A percentile compares a stretch with the other conserved stretches of the same genome.
Evolutionary conservation across 2,797 vertebrate species (phyloP).

Genomic region (Menidia menidia): DNA sequence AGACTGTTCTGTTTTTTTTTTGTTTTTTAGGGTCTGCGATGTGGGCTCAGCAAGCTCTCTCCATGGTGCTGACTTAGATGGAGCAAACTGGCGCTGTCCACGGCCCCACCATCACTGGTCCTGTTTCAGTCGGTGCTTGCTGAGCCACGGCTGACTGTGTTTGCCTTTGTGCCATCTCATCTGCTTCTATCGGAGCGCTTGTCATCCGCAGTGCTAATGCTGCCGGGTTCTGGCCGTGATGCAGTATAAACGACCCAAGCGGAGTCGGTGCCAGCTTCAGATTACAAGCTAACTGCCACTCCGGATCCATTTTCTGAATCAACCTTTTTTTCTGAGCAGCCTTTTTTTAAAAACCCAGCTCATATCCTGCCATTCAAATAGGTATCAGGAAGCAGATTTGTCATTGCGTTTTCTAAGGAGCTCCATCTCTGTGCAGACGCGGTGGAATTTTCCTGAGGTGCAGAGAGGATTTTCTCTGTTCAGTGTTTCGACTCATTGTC

Average conservation of each 20-base stretch:
- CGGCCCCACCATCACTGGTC: conserved; percentile 54
- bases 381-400: conserved; percentile 52
- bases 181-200: conserved; percentile 44
- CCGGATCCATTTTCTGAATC: conserved; percentile 35
- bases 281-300: conserved; percentile 52
- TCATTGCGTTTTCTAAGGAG: conserved; percentile 36
- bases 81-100: conserved; percentile 56
- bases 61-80: conserved; percentile 66
- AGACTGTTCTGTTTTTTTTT: conserved; percentile 19
- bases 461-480: conserved; percentile 42
- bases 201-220: conserved; percentile 48
- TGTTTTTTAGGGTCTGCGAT: conserved; percentile 10
- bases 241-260: conserved; percentile 45
- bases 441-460: conserved; percentile 46
- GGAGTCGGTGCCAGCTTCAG: conserved; percentile 41
- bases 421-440: conserved; percentile 24
- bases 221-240: conserved; percentile 44
- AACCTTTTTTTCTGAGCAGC: conserved; percentile 18
- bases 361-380: conserved; percentile 46
- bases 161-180: conserved; percentile 61
- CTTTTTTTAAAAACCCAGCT: conserved; percentile 20
- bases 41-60: conserved; percentile 62
- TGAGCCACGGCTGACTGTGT: conserved; percentile 62
- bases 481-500: conserved; percentile 38
- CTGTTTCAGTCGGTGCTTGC: conserved; percentile 49